A percentile compares a stretch with the other conserved stretches of the same genome.
These are phyloP conservation scores for Cosmopolites sordidus DNA, from an alignment of 2,888 invertebrate genomes.

Conservation along the genomic window DNA sequence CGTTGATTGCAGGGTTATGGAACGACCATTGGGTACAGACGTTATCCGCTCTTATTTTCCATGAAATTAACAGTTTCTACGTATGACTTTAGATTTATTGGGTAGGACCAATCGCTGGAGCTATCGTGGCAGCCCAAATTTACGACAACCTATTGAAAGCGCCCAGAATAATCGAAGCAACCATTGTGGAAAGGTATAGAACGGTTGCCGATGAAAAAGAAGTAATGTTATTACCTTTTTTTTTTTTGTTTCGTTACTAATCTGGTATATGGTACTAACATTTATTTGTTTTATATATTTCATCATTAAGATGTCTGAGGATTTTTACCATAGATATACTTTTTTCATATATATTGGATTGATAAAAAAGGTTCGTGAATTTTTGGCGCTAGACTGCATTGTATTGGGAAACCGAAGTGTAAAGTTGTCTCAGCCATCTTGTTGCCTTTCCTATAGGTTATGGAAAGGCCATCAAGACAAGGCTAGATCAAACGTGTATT, in stretches of 20 bases:
- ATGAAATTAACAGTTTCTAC: background rate
- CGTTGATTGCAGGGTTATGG: slow-evolving; percentile 72
- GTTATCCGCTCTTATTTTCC: too few species aligned
- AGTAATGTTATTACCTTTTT: slow-evolving; percentile 48
- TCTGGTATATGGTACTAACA: slow-evolving; percentile 15
- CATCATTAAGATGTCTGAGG: too few species aligned
- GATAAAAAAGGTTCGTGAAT: too few species aligned
- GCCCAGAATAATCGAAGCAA: slow-evolving; percentile 44
- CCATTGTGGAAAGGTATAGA: slow-evolving; percentile 53
- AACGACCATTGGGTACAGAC: slow-evolving; percentile 75
- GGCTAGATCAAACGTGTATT: too few species aligned
- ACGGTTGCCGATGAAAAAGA: slow-evolving; percentile 63
- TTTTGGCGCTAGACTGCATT: too few species aligned
- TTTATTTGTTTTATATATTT: background rate
- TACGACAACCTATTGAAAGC: slow-evolving; percentile 65
- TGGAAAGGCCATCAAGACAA: too few species aligned
- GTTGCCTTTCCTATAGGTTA: too few species aligned
- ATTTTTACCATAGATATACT: too few species aligned
- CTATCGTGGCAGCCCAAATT: slow-evolving; percentile 69
- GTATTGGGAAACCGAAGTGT: too few species aligned
- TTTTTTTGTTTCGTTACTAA: slow-evolving; percentile 11
- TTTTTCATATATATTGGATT: too few species aligned
- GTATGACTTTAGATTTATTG: slow-evolving; percentile 67
- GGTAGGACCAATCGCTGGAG: slow-evolving; percentile 83
- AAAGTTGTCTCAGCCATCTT: too few species aligned